Evolutionary conservation across 2,888 invertebrate species (phyloP).

Genomic region (Eutolmus rufibarbis): DNA sequence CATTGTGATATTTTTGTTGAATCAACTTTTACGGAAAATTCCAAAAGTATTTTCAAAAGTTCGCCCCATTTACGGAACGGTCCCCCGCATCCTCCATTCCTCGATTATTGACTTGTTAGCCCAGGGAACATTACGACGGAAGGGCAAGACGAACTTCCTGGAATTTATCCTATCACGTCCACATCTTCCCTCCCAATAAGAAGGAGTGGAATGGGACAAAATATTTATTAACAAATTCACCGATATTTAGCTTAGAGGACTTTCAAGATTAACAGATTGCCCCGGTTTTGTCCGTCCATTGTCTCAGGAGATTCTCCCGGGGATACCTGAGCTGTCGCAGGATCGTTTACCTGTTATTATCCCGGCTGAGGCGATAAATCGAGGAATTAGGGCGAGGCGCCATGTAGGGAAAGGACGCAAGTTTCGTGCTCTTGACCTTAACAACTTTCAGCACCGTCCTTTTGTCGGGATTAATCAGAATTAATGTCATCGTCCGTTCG

Average conservation of each 20-base stretch:
- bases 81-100: background rate
- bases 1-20: slow-evolving; percentile 15
- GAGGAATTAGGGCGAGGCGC: background rate
- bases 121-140: background rate
- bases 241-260: background rate
- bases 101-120: slow-evolving; percentile 20
- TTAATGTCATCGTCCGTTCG: background rate
- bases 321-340: background rate
- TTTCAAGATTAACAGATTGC: background rate
- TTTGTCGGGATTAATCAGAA: background rate
- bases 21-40: background rate
- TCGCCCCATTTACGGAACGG: background rate
- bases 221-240: background rate
- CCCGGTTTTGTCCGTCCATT: background rate
- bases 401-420: background rate
- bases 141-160: background rate
- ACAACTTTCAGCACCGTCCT: background rate
- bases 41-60: slow-evolving; percentile 29
- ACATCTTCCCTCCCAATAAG: background rate
- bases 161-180: background rate
- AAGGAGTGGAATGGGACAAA: background rate
- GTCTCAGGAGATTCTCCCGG: background rate
- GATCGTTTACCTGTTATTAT: background rate
- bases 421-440: background rate
- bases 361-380: background rate